phyloP scores from a whole-genome alignment of 2,113 vertebrate species.

The Plestiodon gilberti region DNA sequence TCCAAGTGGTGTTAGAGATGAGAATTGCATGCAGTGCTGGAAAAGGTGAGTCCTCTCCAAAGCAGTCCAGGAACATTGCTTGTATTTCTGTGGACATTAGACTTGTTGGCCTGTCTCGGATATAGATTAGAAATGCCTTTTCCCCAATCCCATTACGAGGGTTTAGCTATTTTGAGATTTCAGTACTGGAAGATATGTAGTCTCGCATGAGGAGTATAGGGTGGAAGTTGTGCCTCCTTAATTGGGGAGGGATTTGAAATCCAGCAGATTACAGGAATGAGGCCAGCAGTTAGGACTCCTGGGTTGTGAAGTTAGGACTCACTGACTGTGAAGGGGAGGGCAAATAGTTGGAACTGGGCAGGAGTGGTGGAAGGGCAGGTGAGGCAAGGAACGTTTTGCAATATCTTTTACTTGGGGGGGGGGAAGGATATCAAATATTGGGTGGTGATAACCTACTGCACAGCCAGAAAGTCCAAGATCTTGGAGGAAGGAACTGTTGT shows the following conservation, averaged over 20 bases:
- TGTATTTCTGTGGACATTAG: background rate
- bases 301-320: too few relatives aligned
- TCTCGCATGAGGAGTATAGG: background rate
- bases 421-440: background rate
- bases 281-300: background rate
- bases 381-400: background rate
- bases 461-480: too few relatives aligned
- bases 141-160: background rate
- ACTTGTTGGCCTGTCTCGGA: too few relatives aligned
- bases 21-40: background rate
- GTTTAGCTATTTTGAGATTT: background rate
- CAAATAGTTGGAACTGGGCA: background rate
- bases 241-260: background rate
- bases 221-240: background rate
- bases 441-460: too few relatives aligned
- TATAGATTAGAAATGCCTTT: background rate
- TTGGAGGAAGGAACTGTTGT: background rate
- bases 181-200: background rate
- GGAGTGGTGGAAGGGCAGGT: background rate
- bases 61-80: background rate
- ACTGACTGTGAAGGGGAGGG: too few relatives aligned
- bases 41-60: background rate
- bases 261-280: background rate
- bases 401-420: background rate
- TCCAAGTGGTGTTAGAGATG: background rate